phyloP scores from a whole-genome alignment of 1,140 invertebrate species.

The Dreissena polymorpha region DNA sequence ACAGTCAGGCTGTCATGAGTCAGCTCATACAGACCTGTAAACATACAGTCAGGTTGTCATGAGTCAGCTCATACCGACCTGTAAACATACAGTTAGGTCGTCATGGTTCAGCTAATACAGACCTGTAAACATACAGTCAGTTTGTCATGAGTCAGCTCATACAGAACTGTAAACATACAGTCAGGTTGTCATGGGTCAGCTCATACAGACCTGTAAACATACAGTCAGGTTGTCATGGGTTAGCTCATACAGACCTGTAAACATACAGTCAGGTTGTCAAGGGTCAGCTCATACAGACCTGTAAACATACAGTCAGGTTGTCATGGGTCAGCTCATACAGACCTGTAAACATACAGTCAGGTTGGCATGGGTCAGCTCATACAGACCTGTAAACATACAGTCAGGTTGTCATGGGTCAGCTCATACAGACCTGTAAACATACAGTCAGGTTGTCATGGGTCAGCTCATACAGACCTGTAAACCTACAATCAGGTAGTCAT shows the following conservation, averaged over 20 bases:
- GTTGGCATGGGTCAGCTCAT: slow-evolving; percentile 78
- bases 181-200: slow-evolving; percentile 79
- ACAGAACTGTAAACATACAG: too few species aligned
- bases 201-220: slow-evolving; percentile 75
- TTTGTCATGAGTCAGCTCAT: slow-evolving; percentile 78
- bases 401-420: slow-evolving; percentile 79
- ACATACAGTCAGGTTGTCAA: slow-evolving; percentile 81
- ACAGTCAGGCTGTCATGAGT: slow-evolving; percentile 80
- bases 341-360: too few species aligned
- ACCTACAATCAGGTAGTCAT: slow-evolving; percentile 81
- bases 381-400: too few species aligned
- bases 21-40: slow-evolving; percentile 76
- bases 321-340: slow-evolving; percentile 78
- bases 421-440: slow-evolving; percentile 75
- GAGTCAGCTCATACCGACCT: slow-evolving; percentile 75
- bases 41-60: slow-evolving; percentile 81
- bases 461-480: slow-evolving; percentile 76
- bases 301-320: slow-evolving; percentile 80
- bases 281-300: slow-evolving; percentile 75
- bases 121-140: too few species aligned
- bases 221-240: slow-evolving; percentile 80
- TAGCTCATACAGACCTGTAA: slow-evolving; percentile 76
- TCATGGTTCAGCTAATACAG: slow-evolving; percentile 78
- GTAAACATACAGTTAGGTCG: slow-evolving; percentile 80
- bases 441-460: slow-evolving; percentile 80